A percentile compares a stretch with the other conserved stretches of the same genome.
These are phyloP conservation scores for Anthonomus grandis DNA, from an alignment of 1,140 invertebrate genomes.

Conservation along the genomic window DNA sequence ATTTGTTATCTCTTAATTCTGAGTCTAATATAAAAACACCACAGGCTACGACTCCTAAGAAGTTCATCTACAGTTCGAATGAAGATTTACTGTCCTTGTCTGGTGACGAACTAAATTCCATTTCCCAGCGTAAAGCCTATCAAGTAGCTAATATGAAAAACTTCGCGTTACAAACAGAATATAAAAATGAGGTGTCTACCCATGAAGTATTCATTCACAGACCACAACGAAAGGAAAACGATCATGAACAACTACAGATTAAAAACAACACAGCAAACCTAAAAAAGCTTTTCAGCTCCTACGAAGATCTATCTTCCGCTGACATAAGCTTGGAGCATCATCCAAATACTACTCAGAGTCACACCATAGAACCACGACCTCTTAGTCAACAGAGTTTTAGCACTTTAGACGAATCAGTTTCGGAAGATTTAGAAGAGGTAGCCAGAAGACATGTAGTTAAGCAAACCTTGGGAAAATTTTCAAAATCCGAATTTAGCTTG, in stretches of 20 bases:
- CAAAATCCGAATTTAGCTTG: slow-evolving; percentile 6
- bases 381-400: neutral
- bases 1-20: slow-evolving; percentile 23
- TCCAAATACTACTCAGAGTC: neutral
- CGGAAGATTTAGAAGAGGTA: slow-evolving; percentile 18
- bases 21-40: slow-evolving; percentile 1
- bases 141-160: slow-evolving; percentile 31
- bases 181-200: neutral
- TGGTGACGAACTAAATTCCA: neutral
- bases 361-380: neutral
- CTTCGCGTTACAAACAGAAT: slow-evolving; percentile 21
- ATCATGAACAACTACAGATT: neutral
- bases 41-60: slow-evolving; percentile 7
- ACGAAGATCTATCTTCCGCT: slow-evolving; percentile 9
- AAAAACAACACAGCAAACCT: neutral
- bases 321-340: slow-evolving; percentile 12
- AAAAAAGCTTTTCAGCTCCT: neutral
- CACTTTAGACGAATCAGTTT: slow-evolving; percentile 9
- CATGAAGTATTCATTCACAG: neutral
- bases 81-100: slow-evolving; percentile 24
- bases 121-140: slow-evolving; percentile 30
- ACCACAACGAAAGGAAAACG: neutral
- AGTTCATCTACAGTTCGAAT: slow-evolving; percentile 21
- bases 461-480: slow-evolving; percentile 3
- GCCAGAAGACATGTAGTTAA: slow-evolving; percentile 19